Evolutionary conservation across 1,140 invertebrate species (phyloP), one percentile per base, ranked within the genome.

Genomic region (Papilio xuthus): DNA sequence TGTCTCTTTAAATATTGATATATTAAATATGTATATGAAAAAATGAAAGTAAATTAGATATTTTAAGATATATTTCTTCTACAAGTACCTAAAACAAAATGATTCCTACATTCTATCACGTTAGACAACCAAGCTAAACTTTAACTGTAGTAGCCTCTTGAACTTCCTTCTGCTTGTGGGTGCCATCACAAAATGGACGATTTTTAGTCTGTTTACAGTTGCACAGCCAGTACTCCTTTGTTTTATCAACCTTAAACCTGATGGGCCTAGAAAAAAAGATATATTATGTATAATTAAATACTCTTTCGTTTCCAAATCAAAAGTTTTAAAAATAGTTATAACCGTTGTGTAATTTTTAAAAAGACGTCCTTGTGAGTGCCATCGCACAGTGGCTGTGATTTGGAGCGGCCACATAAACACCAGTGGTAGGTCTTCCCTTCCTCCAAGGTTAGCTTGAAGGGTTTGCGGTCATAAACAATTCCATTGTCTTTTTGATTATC

Each of bases 181-280:
- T 97, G 28, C 99, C 99, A 95, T 99, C 99, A 95, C 99, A 99
- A 91, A 99, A 99, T 10, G 99, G 99, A 85, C 98, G 95, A 86
- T 98, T 97, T 63, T 95, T 95, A 4, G 99, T 99, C 91, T 99
- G 99, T 92, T 99, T 99, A 90, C 99, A 99, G 89, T 99, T 99
- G 91, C 99, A 99, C 4, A 99, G 94, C 98, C 98, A 99, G 89
- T 99, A 99, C 18, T 99, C 97, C 91, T 98, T 98, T 0, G 97
- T 97, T 94, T 99, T 96, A 70, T 96, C 95, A 2, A 99, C 98
- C 83, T 94, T 93, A 85, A 99, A 99, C 78, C 94, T 94, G 15
- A 99, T 94, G 0, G 99, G 99, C 77, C 95, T 96, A 85, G 78
- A 94, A 92, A 84, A 70, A 69, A 83, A 1, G 84, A 77, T 13